phyloP scores from a whole-genome alignment of 1,140 invertebrate species.

The Battus philenor region DNA sequence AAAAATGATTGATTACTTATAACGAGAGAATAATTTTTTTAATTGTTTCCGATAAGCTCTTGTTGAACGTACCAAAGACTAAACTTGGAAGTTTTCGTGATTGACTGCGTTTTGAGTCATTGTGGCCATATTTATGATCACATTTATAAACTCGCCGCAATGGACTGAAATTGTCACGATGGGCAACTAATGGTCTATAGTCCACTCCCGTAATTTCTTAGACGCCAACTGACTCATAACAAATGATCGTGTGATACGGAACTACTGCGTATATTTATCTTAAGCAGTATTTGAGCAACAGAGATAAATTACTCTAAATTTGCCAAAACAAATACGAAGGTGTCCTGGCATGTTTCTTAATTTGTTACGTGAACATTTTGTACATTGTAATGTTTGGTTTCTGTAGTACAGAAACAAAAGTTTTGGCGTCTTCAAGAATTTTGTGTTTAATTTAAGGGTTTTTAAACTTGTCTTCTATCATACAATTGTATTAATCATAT shows the following conservation, averaged over 20 bases:
- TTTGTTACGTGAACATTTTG: slow-evolving; percentile 13
- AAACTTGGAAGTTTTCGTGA: slow-evolving; percentile 31
- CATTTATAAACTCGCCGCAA: slow-evolving; percentile 22
- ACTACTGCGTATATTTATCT: slow-evolving; percentile 30
- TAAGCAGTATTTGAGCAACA: slow-evolving; percentile 33
- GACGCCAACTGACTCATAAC: slow-evolving; percentile 21
- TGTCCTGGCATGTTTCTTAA: not conserved
- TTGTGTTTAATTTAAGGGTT: no score
- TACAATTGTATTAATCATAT: no score
- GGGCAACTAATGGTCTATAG: slow-evolving; percentile 17
- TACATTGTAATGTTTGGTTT: no score
- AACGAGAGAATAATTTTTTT: no score
- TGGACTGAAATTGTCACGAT: slow-evolving; percentile 44
- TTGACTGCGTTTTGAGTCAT: slow-evolving; percentile 42
- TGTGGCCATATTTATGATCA: slow-evolving; percentile 30
- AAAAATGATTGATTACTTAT: no score
- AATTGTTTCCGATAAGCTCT: slow-evolving; percentile 9
- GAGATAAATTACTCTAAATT: slow-evolving; percentile 32
- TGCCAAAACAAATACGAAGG: slow-evolving; percentile 7
- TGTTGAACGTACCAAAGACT: slow-evolving; percentile 23
- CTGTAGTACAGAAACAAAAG: no score
- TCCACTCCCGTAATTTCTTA: slow-evolving; percentile 5
- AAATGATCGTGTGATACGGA: slow-evolving; percentile 34
- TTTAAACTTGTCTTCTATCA: no score
- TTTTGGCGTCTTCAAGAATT: no score